Conservation (phyloP, 2,888 invertebrate genomes). For the Fissipunctia ypsillon region DNA sequence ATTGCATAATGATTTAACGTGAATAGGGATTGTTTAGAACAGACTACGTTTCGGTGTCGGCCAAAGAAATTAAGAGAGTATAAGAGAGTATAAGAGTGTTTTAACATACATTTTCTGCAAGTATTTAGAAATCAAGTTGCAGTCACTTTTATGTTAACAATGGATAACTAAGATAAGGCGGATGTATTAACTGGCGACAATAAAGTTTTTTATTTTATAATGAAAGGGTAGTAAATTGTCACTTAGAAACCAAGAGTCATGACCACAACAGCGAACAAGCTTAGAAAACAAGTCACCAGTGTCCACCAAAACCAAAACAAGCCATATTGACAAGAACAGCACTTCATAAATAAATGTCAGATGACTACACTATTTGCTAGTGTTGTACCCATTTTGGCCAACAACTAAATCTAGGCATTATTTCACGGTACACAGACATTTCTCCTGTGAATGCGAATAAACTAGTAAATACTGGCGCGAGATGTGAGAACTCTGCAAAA, state of each 20-base stretch:
- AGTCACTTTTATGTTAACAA: no score
- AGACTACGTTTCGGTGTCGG: neutral
- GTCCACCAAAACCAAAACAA: conserved; percentile 46
- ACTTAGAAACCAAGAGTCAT: neutral
- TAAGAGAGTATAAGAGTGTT: no score
- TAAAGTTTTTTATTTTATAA: no score
- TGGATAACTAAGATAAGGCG: no score
- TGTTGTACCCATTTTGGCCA: conserved; percentile 61
- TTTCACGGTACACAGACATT: conserved; percentile 58
- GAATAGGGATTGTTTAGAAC: neutral
- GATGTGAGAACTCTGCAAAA: conserved; percentile 66
- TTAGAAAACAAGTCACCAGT: conserved; percentile 16
- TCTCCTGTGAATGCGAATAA: conserved; percentile 58
- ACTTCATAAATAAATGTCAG: conserved; percentile 60
- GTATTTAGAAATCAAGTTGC: neutral
- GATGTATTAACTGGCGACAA: no score
- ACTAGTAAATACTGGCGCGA: conserved; percentile 64
- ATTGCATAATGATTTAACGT: neutral
- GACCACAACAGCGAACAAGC: conserved; percentile 1
- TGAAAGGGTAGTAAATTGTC: conserved; percentile 2
- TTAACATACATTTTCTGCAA: neutral
- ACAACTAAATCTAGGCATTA: conserved; percentile 68
- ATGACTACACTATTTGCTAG: conserved; percentile 49
- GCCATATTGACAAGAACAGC: conserved; percentile 35
- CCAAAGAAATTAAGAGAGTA: neutral